Conservation (phyloP, 2,888 invertebrate genomes). For the Rhabditoides inermis region DNA sequence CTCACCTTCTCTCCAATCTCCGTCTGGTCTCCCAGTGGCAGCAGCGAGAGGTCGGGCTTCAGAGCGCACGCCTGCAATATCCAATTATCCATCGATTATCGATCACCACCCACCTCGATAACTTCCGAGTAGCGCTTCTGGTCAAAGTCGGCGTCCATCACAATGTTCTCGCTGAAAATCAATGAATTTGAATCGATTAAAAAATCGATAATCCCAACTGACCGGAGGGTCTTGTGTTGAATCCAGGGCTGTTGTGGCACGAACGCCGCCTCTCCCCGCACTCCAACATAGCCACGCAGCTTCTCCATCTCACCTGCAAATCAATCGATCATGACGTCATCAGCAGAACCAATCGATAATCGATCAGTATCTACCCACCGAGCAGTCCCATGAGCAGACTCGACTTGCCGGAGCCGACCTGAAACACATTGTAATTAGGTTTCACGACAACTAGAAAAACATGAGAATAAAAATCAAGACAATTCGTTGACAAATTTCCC, state of each 20-base stretch:
- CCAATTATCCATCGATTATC: too few species aligned
- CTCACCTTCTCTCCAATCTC: constrained; percentile 49
- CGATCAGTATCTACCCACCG: constrained; percentile 5
- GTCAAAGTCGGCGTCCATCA: constrained; percentile 19
- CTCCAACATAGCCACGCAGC: constrained; percentile 38
- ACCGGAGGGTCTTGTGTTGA: too few species aligned
- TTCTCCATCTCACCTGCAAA: constrained; percentile 61
- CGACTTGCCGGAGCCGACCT: constrained; percentile 31
- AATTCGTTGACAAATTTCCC: not conserved
- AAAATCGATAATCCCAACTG: too few species aligned
- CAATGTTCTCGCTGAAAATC: constrained; percentile 80
- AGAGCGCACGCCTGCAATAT: constrained; percentile 43
- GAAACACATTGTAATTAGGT: not conserved
- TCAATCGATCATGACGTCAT: not conserved
- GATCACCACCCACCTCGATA: not conserved
- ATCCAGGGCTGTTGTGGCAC: constrained; percentile 97
- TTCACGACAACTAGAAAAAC: too few species aligned
- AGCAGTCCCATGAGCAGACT: constrained; percentile 25
- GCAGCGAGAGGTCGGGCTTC: constrained; percentile 33
- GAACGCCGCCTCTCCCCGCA: constrained; percentile 65
- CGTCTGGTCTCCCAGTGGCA: constrained; percentile 42
- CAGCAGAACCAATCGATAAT: not conserved
- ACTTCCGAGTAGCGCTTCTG: constrained; percentile 13
- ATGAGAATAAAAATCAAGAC: too few species aligned
- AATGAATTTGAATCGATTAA: too few species aligned